Percentiles rank a stretch among this genome's conserved stretches.
Evolutionary conservation across 2,888 invertebrate genomes (phyloP).

Genomic region (Luffia ferchaultella): DNA sequence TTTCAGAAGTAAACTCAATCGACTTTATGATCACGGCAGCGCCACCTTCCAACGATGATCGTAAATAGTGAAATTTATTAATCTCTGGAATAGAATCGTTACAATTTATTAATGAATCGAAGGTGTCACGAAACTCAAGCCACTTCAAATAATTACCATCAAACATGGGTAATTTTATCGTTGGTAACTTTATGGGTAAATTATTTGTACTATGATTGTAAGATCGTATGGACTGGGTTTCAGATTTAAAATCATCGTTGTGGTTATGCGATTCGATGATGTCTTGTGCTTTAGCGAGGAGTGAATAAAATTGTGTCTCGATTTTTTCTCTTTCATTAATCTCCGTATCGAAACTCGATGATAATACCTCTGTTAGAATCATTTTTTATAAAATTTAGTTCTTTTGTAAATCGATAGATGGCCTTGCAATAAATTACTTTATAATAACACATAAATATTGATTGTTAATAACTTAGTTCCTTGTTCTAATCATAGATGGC

Average conservation of each 20-base stretch:
- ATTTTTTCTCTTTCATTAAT: background rate
- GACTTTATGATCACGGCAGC: slow-evolving; percentile 8
- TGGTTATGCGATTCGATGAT: background rate
- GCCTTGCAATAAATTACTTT: too few species aligned
- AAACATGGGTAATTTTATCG: slow-evolving; percentile 11
- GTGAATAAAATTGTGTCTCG: background rate
- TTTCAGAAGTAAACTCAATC: slow-evolving; percentile 7
- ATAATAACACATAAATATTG: too few species aligned
- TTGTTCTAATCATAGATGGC: too few species aligned
- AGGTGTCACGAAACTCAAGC: slow-evolving; percentile 12
- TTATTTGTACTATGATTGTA: too few species aligned
- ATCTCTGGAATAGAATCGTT: slow-evolving; percentile 1
- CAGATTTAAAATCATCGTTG: background rate
- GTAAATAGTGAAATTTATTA: slow-evolving; percentile 6
- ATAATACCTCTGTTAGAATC: too few species aligned
- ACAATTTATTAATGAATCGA: background rate
- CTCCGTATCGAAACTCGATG: background rate
- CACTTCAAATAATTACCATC: slow-evolving; percentile 10
- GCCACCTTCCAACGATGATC: slow-evolving; percentile 6
- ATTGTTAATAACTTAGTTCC: too few species aligned
- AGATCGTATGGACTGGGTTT: background rate
- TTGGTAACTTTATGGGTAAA: slow-evolving; percentile 10
- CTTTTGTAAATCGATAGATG: too few species aligned
- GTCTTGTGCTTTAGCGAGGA: background rate
- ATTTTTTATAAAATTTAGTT: too few species aligned